Base-by-base conservation (phyloP, 2,888 invertebrate genomes). In the Pseudococcus viburni region DNA sequence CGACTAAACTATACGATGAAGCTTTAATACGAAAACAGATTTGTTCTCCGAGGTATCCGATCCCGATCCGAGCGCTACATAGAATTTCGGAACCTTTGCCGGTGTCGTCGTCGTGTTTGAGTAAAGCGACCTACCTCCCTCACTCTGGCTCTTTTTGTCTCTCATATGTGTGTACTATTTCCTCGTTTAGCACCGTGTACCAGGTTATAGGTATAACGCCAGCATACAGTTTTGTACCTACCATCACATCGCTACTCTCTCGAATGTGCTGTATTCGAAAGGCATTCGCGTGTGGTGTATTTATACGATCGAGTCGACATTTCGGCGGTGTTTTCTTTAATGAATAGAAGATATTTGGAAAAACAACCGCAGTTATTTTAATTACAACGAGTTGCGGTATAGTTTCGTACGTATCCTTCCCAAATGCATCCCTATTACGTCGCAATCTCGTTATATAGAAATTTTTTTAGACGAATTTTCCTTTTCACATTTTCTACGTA, bases 1-100 rank as follows among this genome's bases (percentile, higher is more conserved):
- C 87, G 87, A 87, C 87, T 80, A 51, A 80, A 87, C 87, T 51
- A 77, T 80, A 80, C 87, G 87, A 87, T 77, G 87, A 80, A 55
- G 51, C 26, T 84, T 51, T 51, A 84, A 84, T 55, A 84, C 84
- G 55, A 84, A 84, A 55, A 84, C 55, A 84, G 80, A 80, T 80
- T 80, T 80, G 80, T 80, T 80, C 7, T 80, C n/a, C 59, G 80
- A 73, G 80, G 80, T 42, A 80, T 80, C 80, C 42, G 26, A 33
- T 33, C 26, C 26, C 26, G 26, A 33, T 33, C 26, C 26, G 26
- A 33, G 68, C 68, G 26, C 19, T 80, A 42, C 42, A 42, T 19
- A 80, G 80, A 80, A 80, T 42, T 80, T 80, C 8, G 80, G 15
- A 80, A 80, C 80, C 80, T 80, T 42, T 12, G 59, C 19, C 59